Evolutionary conservation across 2,888 invertebrate species (phyloP).

Genomic region (Onthophagus sagittarius): DNA sequence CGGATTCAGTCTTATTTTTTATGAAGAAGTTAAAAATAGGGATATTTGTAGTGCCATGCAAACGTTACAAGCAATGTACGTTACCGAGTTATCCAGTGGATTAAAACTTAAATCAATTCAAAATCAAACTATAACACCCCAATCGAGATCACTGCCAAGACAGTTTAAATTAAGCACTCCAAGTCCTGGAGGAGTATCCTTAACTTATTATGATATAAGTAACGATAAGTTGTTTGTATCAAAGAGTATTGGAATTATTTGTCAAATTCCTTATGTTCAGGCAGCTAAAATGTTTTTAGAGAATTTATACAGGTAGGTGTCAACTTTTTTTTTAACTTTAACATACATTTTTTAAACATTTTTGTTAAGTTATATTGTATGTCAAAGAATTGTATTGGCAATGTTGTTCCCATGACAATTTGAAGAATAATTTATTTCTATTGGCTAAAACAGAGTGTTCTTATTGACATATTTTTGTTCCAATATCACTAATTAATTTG

Average conservation of each 20-base stretch:
- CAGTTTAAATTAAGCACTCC: slow-evolving; percentile 74
- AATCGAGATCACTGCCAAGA: slow-evolving; percentile 81
- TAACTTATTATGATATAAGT: slow-evolving; percentile 86
- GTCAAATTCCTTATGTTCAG: slow-evolving; percentile 86
- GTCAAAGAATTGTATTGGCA: too few species aligned
- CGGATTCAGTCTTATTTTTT: slow-evolving; percentile 93
- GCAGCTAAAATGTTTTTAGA: slow-evolving; percentile 82
- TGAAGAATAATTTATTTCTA: too few species aligned
- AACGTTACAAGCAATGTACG: slow-evolving; percentile 89
- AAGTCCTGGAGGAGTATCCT: slow-evolving; percentile 43
- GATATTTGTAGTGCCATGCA: slow-evolving; percentile 96
- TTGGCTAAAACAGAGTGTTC: too few species aligned
- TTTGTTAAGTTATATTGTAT: too few species aligned
- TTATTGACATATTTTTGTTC: too few species aligned
- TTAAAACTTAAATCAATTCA: slow-evolving; percentile 57
- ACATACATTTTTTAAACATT: neutral
- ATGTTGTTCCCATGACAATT: too few species aligned
- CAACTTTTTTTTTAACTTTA: neutral
- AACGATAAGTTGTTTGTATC: slow-evolving; percentile 94
- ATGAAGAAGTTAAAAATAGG: slow-evolving; percentile 89
- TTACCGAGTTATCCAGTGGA: slow-evolving; percentile 83
- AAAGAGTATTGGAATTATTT: slow-evolving; percentile 90
- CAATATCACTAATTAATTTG: too few species aligned
- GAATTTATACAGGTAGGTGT: slow-evolving; percentile 75
- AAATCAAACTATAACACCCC: slow-evolving; percentile 55